Base-by-base conservation (phyloP, 2,113 vertebrate species). In the Thamnaconus septentrionalis region DNA sequence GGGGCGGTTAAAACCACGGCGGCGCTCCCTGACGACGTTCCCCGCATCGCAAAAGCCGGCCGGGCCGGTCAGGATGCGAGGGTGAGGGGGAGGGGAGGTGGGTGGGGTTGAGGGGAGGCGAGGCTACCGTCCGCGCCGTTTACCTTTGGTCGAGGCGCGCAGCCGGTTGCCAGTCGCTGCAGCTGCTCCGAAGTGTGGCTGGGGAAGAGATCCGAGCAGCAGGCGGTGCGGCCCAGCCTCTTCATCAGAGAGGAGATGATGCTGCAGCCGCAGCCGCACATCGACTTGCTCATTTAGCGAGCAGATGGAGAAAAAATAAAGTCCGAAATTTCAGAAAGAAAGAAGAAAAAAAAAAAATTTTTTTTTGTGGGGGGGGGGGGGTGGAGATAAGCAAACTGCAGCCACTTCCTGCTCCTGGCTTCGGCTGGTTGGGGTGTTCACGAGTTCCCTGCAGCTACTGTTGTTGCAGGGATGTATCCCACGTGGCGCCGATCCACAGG, bases 181-280 rank as follows among this genome's bases (percentile, higher is more conserved):
- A 98, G 95, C 89, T 94, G 96, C 81, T 97, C 95, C 78, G 97
- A 92, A 81, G 94, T 95, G 84, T 94, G 92, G 85, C 94, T 95
- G 91, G 95, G 93, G 0, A 98, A 93, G 83, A 97, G 92, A 91
- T 96, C 92, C 76, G 94, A 97, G 93, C 96, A 99, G 94, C 96
- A 99, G 78, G 94, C 93, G 64, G 93, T 93, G 92, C 96, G 91
- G 89, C 95, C 94, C 92, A 98, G 93, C 92, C 95, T 96, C 96
- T 99, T 99, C 97, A 98, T 98, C 93, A 99, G 91, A 86, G 94
- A 96, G 86, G 95, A 98, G 94, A 98, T 93, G 92, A 98, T 81
- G 93, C 94, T 95, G 93, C 96, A 96, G 90, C 94, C 94, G 94
- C 96, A 98, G 92, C 96, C 95, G 89, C 96, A 98, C 97, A 98